Conservation (phyloP, 2,888 invertebrate species). For the Ochropacha duplaris region DNA sequence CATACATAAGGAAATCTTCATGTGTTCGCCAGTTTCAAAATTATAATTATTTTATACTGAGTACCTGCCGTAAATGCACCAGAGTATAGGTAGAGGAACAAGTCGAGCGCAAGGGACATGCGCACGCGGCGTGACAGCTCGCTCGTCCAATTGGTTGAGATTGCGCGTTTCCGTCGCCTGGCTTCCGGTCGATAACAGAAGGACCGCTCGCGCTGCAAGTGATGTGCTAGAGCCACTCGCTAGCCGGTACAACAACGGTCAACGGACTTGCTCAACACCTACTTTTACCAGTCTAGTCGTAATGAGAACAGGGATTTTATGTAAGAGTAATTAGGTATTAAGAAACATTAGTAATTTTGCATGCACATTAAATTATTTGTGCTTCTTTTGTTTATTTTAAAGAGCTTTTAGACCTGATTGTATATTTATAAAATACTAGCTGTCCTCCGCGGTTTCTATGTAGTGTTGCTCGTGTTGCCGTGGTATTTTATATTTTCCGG, state of each 20-base stretch:
- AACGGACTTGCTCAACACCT: conserved; percentile 59
- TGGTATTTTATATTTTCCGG: no score
- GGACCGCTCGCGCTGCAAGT: conserved; percentile 58
- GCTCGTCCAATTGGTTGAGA: conserved; percentile 80
- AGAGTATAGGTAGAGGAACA: conserved; percentile 32
- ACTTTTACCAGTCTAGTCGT: conserved; percentile 10
- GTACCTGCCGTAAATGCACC: conserved; percentile 21
- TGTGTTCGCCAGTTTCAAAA: no score
- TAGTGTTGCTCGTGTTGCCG: no score
- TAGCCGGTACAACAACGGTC: conserved; percentile 72
- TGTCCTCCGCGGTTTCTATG: no score
- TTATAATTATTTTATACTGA: conserved; percentile 17
- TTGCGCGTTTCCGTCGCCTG: conserved; percentile 76
- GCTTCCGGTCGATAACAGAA: conserved; percentile 79
- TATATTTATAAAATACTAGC: no score
- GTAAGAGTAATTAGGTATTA: background rate
- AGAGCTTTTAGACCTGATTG: no score
- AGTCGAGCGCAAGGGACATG: conserved; percentile 62
- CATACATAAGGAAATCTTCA: no score
- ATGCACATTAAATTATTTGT: no score
- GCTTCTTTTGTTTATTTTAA: no score
- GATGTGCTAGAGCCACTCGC: conserved; percentile 26
- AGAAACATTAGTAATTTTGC: no score
- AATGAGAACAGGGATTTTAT: background rate
- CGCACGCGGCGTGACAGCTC: conserved; percentile 70